Base-by-base conservation (phyloP, 2,113 vertebrate species). In the Reinhardtius hippoglossoides region DNA sequence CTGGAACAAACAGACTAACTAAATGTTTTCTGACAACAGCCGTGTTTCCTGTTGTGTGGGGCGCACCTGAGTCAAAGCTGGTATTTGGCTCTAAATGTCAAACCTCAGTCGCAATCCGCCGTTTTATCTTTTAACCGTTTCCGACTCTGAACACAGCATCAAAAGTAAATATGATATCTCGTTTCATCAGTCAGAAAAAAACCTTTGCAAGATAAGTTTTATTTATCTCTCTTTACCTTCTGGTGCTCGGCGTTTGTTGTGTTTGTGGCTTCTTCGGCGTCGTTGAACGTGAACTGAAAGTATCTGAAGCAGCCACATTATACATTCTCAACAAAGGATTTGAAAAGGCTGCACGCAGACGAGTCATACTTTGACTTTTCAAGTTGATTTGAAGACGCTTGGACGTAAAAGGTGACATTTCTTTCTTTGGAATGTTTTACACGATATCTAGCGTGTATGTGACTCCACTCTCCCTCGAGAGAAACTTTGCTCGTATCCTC, bases 71-170 rank as follows among this genome's bases (percentile, higher is more conserved):
- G 31, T 31, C 31, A 31, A 31, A 31, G 31, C 31, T 31, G 31
- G 7, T 88, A 81, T 91, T 85, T 77, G 80, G 12, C 67, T 70
- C 42, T 52, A 82, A 89, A 87, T 87, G 87, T 86, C 81, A 90
- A 80, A 81, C 71, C 65, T 70, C 37, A 20, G 62, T 6, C 31
- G 6, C 31, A 68, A 73, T 42, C 44, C 1, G 72, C 18, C 13
- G n/a, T 37, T 37, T 83, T 83, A 85, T 86, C 59, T 85, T 72
- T 46, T 31, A 9, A 12, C 46, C 46, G 37, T 71, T 46, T 78
- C 20, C 48, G 70, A 70, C 42, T 69, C 71, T 70, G 74, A 60
- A 60, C 57, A 72, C 24, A 76, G 63, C 21, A 60, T 63, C 8
- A 24, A 79, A 85, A 83, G 74, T 54, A 63, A 55, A 84, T 48